A percentile compares a stretch with the other conserved stretches of the same genome.
phyloP scores from a whole-genome alignment of 2,888 invertebrate genomes.

The Microchrysa polita region DNA sequence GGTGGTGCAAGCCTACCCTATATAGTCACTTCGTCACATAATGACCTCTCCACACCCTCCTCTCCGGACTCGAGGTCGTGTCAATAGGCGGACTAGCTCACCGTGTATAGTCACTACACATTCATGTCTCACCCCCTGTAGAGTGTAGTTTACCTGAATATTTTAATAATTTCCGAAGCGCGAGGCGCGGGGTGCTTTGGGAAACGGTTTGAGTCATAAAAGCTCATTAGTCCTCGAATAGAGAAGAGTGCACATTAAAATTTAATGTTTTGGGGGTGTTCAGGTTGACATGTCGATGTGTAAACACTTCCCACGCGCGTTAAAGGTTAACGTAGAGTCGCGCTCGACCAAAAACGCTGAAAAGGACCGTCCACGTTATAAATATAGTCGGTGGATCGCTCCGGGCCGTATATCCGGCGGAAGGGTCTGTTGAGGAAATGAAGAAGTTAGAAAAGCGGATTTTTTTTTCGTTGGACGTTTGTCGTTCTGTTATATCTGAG shows the following conservation, averaged over 20 bases:
- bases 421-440: not conserved
- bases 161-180: conserved; percentile 27
- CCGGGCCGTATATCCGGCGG: conserved; percentile 15
- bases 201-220: conserved; percentile 35
- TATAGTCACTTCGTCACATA: not conserved
- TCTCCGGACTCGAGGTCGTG: not conserved
- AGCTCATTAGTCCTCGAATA: conserved; percentile 42
- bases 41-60: not conserved
- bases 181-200: not conserved
- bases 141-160: conserved; percentile 16
- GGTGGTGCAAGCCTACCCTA: not conserved
- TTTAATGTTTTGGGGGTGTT: conserved; percentile 39
- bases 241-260: conserved; percentile 37
- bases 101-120: not conserved
- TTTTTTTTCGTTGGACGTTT: conserved; percentile 20
- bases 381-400: conserved; percentile 21
- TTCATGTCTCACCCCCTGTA: not conserved
- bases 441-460: not conserved
- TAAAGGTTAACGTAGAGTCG: conserved; percentile 35
- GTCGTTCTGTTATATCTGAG: not conserved
- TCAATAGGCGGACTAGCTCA: too few species aligned
- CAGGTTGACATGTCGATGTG: conserved; percentile 44
- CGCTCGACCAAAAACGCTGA: conserved; percentile 1
- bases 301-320: conserved; percentile 45
- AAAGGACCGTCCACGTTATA: conserved; percentile 23